A percentile compares a stretch with the other conserved stretches of the same genome.
phyloP scores from a whole-genome alignment of 2,888 invertebrate species.

The Trypoxylon attenuatum region DNA sequence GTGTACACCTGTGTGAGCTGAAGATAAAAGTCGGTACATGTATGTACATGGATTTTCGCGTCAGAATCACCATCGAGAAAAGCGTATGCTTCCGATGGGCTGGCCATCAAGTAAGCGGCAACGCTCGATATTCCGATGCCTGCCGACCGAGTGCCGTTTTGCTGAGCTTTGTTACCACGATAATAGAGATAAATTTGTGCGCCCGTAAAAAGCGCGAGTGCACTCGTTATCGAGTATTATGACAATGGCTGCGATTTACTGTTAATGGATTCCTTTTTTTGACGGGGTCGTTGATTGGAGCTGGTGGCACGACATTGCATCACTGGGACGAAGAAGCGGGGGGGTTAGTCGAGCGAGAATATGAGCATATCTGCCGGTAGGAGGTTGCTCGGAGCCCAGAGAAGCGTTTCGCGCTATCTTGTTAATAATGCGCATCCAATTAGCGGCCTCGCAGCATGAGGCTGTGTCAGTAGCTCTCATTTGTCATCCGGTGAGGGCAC shows the following conservation, averaged over 20 bases:
- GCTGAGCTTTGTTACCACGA: conserved; percentile 14
- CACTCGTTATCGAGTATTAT: conserved; percentile 29
- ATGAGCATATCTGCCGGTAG: not conserved
- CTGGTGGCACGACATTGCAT: not conserved
- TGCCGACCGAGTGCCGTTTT: conserved; percentile 21
- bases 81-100: conserved; percentile 4
- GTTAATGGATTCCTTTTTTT: conserved; percentile 45
- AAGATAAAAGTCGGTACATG: no score
- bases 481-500: conserved; percentile 48
- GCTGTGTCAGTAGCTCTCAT: conserved; percentile 47
- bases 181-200: conserved; percentile 23
- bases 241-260: conserved; percentile 29
- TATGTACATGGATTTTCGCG: not conserved
- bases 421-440: conserved; percentile 62
- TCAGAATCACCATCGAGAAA: conserved; percentile 9
- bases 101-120: not conserved
- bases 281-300: conserved; percentile 3
- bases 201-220: conserved; percentile 19
- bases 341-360: conserved; percentile 21
- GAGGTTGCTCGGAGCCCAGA: conserved; percentile 3
- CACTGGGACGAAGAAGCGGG: not conserved
- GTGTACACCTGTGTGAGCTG: no score
- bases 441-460: conserved; percentile 47
- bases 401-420: conserved; percentile 37
- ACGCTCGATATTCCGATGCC: conserved; percentile 14